phyloP scores from a whole-genome alignment of 2,888 invertebrate species.

The Platycnemis pennipes region DNA sequence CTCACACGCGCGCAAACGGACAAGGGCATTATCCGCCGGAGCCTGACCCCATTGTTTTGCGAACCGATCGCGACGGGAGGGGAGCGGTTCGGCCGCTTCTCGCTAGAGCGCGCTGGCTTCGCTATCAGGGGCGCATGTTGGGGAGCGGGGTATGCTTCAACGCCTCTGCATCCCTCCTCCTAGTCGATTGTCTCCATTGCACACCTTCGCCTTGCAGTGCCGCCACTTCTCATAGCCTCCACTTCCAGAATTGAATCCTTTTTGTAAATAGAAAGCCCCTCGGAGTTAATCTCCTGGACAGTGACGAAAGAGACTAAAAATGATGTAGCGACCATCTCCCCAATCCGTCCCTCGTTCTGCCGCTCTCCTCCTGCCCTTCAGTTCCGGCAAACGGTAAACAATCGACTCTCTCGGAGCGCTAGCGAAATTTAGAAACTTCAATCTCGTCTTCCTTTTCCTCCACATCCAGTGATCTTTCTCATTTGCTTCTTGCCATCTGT shows the following conservation, averaged over 20 bases:
- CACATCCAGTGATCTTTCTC: neutral
- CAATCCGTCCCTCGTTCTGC: neutral
- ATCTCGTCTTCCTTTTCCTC: neutral
- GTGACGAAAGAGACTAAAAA: constrained; percentile 58
- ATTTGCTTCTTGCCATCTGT: neutral
- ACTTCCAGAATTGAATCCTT: neutral
- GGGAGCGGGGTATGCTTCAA: neutral
- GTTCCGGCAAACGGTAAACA: constrained; percentile 9
- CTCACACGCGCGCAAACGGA: neutral
- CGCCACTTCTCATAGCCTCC: neutral
- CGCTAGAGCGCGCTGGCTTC: neutral
- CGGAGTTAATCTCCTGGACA: constrained; percentile 18
- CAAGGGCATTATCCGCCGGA: neutral
- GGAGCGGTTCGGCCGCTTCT: neutral
- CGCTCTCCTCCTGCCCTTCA: neutral
- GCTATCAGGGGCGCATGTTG: neutral
- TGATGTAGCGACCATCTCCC: constrained; percentile 22
- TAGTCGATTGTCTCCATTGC: neutral
- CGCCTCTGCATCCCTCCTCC: neutral
- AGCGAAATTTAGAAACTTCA: neutral
- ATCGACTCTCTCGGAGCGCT: constrained; percentile 3
- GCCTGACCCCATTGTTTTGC: neutral
- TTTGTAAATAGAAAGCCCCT: neutral
- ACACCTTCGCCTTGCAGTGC: neutral
- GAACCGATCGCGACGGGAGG: neutral